Evolutionary conservation across 2,113 vertebrate species (phyloP).

Genomic region (Ictalurus punctatus): DNA sequence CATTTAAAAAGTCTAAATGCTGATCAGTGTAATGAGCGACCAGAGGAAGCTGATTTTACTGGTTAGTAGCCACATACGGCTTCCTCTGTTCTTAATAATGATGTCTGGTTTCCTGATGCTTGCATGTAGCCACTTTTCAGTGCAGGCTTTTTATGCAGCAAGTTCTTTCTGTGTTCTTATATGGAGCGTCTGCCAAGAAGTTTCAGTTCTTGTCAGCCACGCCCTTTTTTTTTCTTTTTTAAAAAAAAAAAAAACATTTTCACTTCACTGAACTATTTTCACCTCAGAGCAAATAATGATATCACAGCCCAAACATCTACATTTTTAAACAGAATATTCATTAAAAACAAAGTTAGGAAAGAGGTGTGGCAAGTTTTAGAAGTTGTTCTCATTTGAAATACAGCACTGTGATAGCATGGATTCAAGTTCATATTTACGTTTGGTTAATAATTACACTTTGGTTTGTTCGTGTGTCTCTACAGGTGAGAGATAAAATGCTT

Average conservation of each 20-base stretch:
- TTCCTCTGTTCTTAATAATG: neutral
- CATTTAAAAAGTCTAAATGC: neutral
- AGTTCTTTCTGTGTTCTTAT: neutral
- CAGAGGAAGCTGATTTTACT: neutral
- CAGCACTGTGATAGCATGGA: neutral
- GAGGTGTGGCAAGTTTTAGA: neutral
- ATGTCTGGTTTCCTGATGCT: neutral
- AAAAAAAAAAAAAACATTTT: too few relatives aligned
- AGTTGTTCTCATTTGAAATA: neutral
- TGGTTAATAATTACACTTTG: neutral
- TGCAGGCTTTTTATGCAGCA: neutral
- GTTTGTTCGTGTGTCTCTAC: constrained; percentile 27
- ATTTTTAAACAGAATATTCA: neutral
- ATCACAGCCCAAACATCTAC: neutral
- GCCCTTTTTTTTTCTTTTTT: neutral
- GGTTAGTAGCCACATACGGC: neutral
- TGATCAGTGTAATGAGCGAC: neutral
- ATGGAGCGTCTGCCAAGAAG: neutral
- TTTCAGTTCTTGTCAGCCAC: constrained; percentile 4
- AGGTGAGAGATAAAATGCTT: constrained; percentile 97
- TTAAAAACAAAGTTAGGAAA: neutral
- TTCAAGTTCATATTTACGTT: neutral
- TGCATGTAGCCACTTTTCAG: neutral
- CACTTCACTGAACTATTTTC: neutral
- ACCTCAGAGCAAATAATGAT: neutral